phyloP scores from a whole-genome alignment of 2,888 invertebrate species.

The Cremastinae sp. region DNA sequence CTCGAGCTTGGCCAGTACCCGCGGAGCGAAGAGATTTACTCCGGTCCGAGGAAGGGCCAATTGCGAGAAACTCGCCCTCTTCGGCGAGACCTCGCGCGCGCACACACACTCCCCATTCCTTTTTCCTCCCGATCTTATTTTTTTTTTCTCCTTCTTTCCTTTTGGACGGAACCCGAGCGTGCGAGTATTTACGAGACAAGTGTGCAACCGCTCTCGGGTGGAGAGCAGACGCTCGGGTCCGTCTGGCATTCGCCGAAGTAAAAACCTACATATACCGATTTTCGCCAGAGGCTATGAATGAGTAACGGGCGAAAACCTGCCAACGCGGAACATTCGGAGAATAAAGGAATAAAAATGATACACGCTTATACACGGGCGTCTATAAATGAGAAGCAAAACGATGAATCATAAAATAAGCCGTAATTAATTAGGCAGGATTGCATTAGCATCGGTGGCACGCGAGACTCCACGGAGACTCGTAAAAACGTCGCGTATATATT shows the following conservation, averaged over 20 bases:
- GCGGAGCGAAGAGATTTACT: constrained; percentile 63
- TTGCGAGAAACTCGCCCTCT: constrained; percentile 62
- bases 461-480: constrained; percentile 74
- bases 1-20: constrained; percentile 47
- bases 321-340: constrained; percentile 10
- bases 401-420: constrained; percentile 75
- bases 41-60: constrained; percentile 65
- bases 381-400: constrained; percentile 56
- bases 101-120: constrained; percentile 11
- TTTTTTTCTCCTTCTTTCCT: constrained; percentile 2
- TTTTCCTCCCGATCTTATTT: constrained; percentile 12
- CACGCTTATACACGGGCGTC: constrained; percentile 54
- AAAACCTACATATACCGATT: constrained; percentile 18
- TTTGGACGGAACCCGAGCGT: constrained; percentile 36
- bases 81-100: not conserved
- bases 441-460: constrained; percentile 73
- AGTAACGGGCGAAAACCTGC: constrained; percentile 31
- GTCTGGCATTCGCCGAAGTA: constrained; percentile 39
- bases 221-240: constrained; percentile 25
- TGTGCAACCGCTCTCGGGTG: constrained; percentile 50
- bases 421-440: constrained; percentile 76
- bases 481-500: constrained; percentile 75
- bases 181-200: constrained; percentile 64
- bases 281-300: constrained; percentile 44
- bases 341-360: constrained; percentile 22